Percentiles rank a stretch among this genome's conserved stretches.
Evolutionary conservation across 2,888 invertebrate genomes (phyloP).

Genomic region (Drymonia ruficornis): DNA sequence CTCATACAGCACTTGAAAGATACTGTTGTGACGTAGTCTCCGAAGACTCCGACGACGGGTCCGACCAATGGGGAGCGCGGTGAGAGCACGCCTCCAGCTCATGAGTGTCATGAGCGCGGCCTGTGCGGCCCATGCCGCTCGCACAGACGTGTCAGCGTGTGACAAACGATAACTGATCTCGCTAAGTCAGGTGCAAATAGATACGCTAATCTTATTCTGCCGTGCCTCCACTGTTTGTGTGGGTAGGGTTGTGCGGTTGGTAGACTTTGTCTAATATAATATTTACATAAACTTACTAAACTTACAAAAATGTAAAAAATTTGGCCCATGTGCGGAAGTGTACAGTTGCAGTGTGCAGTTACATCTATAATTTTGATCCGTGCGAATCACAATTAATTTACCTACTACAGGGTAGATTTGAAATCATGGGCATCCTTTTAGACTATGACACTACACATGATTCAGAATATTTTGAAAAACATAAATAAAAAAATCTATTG

Average conservation of each 20-base stretch:
- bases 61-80: conserved; percentile 53
- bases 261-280: too few species aligned
- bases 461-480: too few species aligned
- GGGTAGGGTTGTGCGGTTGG: not conserved
- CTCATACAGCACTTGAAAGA: conserved; percentile 25
- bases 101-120: conserved; percentile 63
- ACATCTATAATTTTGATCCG: too few species aligned
- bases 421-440: too few species aligned
- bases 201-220: conserved; percentile 48
- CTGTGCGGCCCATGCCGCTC: conserved; percentile 49
- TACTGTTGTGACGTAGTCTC: conserved; percentile 28
- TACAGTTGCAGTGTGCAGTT: too few species aligned
- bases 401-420: too few species aligned
- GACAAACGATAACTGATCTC: conserved; percentile 48
- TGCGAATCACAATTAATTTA: too few species aligned
- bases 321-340: too few species aligned
- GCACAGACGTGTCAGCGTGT: conserved; percentile 49
- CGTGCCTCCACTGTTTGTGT: conserved; percentile 52
- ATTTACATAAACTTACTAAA: too few species aligned
- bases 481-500: too few species aligned
- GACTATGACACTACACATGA: too few species aligned
- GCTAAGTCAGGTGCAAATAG: conserved; percentile 55
- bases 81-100: conserved; percentile 69
- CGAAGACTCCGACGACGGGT: conserved; percentile 17
- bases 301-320: too few species aligned